Percentiles rank a stretch among this genome's conserved stretches.
Evolutionary conservation across 1,140 invertebrate species (phyloP).

Genomic region (Drosophila trapezifrons): DNA sequence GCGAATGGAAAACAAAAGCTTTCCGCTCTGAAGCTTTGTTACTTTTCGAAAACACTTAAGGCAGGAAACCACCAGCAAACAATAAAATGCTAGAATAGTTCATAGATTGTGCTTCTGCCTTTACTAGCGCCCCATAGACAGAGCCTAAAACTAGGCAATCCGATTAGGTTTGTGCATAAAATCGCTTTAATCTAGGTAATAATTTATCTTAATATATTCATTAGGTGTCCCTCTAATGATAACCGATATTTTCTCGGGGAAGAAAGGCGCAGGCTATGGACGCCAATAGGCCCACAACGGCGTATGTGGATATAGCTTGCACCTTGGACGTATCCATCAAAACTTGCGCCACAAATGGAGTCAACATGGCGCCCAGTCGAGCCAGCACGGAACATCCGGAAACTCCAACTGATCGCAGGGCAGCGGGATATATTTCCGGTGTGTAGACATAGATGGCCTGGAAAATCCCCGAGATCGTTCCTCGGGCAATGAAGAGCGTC

Average conservation of each 20-base stretch:
- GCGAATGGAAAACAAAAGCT: constrained; percentile 4
- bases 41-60: constrained; percentile 28
- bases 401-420: constrained; percentile 90
- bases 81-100: constrained; percentile 19
- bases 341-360: constrained; percentile 93
- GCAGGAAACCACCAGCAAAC: constrained; percentile 19
- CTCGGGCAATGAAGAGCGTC: constrained; percentile 94
- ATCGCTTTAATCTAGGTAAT: not conserved
- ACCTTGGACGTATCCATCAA: constrained; percentile 86
- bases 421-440: constrained; percentile 89
- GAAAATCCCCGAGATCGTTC: constrained; percentile 96
- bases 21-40: constrained; percentile 19
- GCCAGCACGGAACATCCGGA: constrained; percentile 92
- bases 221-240: constrained; percentile 18
- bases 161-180: not conserved
- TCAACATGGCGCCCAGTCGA: constrained; percentile 91
- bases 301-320: constrained; percentile 87
- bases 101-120: constrained; percentile 2
- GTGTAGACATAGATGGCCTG: constrained; percentile 98
- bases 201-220: not conserved
- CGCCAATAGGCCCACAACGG: constrained; percentile 87
- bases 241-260: constrained; percentile 85
- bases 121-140: not conserved
- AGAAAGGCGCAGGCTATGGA: constrained; percentile 87
- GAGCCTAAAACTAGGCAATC: constrained; percentile 48